Conservation (phyloP, 2,113 vertebrate genomes). For the Notarius lentiginosus region DNA sequence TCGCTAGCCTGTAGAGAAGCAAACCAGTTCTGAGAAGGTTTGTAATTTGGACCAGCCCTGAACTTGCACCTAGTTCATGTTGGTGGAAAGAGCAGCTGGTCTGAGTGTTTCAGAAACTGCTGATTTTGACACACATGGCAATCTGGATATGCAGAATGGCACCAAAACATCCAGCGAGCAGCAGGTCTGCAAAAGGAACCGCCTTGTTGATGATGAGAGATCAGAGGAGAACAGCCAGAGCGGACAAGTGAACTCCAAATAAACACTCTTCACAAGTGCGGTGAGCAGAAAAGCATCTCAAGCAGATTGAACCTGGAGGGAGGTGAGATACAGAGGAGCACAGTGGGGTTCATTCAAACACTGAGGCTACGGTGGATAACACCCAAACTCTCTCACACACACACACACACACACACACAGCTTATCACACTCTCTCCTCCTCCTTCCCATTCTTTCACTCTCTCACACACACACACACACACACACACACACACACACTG, state of each 20-base stretch:
- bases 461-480: constrained; percentile 42
- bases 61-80: too few species aligned
- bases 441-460: background rate
- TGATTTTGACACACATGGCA: background rate
- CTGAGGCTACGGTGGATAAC: constrained; percentile 2
- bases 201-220: background rate
- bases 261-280: background rate
- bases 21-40: too few species aligned
- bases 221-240: background rate
- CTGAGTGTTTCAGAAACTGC: background rate
- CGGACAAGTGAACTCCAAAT: background rate
- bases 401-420: constrained; percentile 39
- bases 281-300: background rate
- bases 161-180: background rate
- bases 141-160: background rate
- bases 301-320: background rate
- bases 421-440: background rate
- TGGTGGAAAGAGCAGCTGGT: too few species aligned
- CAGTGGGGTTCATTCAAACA: background rate
- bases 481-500: constrained; percentile 51
- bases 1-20: too few species aligned
- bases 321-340: background rate
- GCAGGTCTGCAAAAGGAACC: background rate
- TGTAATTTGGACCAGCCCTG: too few species aligned
- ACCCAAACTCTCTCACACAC: constrained; percentile 49